Conservation (phyloP, 1,140 invertebrate genomes). For the Drosophila melanica region DNA sequence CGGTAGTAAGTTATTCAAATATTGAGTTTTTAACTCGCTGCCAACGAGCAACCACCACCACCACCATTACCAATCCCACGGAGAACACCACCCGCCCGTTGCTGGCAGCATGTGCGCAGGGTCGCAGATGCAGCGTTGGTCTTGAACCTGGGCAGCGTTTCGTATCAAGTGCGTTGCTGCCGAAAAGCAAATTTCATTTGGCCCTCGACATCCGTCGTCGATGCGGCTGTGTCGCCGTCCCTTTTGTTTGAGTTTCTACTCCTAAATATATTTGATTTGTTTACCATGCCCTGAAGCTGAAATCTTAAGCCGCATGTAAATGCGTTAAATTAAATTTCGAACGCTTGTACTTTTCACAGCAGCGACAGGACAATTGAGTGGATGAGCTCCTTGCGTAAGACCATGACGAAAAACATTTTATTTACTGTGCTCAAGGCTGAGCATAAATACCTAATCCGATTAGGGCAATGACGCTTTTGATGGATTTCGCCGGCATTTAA, state of each 20-base stretch:
- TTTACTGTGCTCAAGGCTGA: conserved; percentile 42
- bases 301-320: conserved; percentile 81
- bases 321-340: conserved; percentile 83
- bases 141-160: conserved; percentile 11
- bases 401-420: conserved; percentile 40
- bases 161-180: conserved; percentile 38
- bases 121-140: conserved; percentile 49
- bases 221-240: conserved; percentile 44
- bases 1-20: conserved; percentile 83
- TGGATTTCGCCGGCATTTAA: conserved; percentile 27
- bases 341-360: conserved; percentile 67
- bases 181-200: conserved; percentile 75
- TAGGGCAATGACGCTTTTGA: conserved; percentile 52
- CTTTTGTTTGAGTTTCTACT: conserved; percentile 79
- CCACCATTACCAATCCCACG: conserved; percentile 1
- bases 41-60: conserved; percentile 32
- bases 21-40: conserved; percentile 77
- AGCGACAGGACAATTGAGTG: conserved; percentile 49
- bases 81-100: conserved; percentile 4
- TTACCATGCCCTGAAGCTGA: conserved; percentile 71
- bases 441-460: conserved; percentile 70
- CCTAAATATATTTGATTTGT: conserved; percentile 81
- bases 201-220: conserved; percentile 9
- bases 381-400: not conserved
- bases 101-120: conserved; percentile 56